Percentiles rank a stretch among this genome's conserved stretches.
These are phyloP conservation scores for Erethizon dorsatum DNA, from an alignment of 2,797 vertebrate species.

Conservation along the genomic window DNA sequence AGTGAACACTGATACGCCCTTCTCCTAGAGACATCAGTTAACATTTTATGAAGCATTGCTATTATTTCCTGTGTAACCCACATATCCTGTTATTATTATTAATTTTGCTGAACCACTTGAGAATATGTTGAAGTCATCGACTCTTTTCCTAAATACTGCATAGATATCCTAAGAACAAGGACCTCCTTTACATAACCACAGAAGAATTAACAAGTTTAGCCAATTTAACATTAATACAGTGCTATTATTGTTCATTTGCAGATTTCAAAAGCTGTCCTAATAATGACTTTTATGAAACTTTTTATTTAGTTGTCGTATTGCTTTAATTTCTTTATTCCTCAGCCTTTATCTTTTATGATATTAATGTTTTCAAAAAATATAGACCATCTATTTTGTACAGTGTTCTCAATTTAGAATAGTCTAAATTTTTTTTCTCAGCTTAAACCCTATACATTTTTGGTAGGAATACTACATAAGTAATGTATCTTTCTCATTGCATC, in stretches of 20 bases:
- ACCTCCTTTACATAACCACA: background rate
- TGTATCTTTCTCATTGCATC: background rate
- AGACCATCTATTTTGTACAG: constrained; percentile 24
- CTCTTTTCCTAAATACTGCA: constrained; percentile 29
- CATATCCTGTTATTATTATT: background rate
- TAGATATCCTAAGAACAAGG: background rate
- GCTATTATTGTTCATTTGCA: constrained; percentile 7
- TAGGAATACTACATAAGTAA: background rate
- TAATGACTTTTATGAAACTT: background rate
- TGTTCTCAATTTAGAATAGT: background rate
- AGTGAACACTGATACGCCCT: background rate
- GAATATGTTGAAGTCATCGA: background rate
- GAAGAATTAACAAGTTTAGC: constrained; percentile 43
- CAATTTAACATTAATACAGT: constrained; percentile 19
- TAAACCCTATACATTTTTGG: constrained; percentile 19
- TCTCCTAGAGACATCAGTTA: background rate
- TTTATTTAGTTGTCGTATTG: background rate
- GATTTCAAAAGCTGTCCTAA: background rate
- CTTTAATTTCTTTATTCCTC: background rate
- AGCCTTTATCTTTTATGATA: constrained; percentile 12
- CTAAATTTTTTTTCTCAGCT: background rate
- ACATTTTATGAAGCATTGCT: background rate
- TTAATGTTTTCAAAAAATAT: background rate
- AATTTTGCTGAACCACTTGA: constrained; percentile 44
- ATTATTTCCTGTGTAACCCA: background rate